These are phyloP conservation scores for Stomatorhinus ivindoensis DNA, from an alignment of 2,113 vertebrate species.

Conservation along the genomic window DNA sequence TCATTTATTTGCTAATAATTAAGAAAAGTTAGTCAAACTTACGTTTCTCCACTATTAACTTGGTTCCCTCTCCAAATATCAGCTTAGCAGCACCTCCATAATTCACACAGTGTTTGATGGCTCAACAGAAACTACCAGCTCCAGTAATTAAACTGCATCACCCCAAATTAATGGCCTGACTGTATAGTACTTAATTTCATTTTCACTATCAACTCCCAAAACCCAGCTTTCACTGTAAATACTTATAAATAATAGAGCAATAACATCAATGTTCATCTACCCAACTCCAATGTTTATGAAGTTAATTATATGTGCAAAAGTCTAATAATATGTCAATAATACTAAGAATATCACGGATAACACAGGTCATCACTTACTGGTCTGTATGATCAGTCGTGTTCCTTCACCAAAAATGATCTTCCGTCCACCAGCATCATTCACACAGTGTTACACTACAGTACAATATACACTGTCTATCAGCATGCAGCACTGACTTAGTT, in stretches of 20 bases:
- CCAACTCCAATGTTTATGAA: not conserved
- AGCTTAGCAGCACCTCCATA: not conserved
- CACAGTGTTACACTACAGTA: conserved; percentile 7
- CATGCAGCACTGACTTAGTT: not conserved
- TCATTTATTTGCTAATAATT: not conserved
- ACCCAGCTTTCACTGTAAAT: not conserved
- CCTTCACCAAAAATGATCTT: conserved; percentile 20
- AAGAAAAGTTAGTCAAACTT: not conserved
- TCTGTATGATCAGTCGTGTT: conserved; percentile 3
- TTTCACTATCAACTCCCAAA: not conserved
- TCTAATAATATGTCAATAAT: not conserved
- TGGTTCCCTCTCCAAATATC: conserved; percentile 14
- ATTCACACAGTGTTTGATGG: not conserved
- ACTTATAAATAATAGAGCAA: not conserved
- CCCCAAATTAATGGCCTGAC: not conserved
- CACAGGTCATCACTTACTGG: not conserved
- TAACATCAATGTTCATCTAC: not conserved
- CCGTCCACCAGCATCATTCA: not conserved
- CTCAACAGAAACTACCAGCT: not conserved
- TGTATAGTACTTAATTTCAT: not conserved
- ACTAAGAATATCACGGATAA: not conserved
- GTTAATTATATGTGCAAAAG: not conserved
- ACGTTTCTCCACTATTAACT: conserved; percentile 9
- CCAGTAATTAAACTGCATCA: not conserved
- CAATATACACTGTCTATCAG: not conserved